A percentile compares a stretch with the other conserved stretches of the same genome.
phyloP scores from a whole-genome alignment of 1,140 invertebrate genomes.

The Aphelenchoides besseyi region DNA sequence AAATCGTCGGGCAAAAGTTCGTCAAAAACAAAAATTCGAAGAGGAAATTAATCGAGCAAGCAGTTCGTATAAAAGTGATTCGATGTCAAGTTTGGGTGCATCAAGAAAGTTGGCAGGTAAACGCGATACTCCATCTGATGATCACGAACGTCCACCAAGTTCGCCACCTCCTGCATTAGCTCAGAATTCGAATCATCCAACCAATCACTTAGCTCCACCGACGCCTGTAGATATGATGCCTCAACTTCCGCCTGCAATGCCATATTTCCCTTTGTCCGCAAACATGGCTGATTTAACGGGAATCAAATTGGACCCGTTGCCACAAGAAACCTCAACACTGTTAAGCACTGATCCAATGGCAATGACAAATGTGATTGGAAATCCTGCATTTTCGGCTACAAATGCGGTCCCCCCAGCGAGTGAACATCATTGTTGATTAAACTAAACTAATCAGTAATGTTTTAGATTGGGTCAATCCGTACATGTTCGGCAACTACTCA shows the following conservation, averaged over 20 bases:
- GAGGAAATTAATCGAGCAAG: not conserved
- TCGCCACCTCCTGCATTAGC: not conserved
- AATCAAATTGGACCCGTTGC: slow-evolving; percentile 9
- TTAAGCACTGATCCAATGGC: not conserved
- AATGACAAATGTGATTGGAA: not conserved
- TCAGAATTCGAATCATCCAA: slow-evolving; percentile 1
- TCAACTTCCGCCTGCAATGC: slow-evolving; percentile 6
- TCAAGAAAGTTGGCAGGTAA: no score
- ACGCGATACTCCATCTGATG: slow-evolving; percentile 1
- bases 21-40: slow-evolving; percentile 20
- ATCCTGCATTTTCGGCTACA: not conserved
- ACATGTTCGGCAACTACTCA: slow-evolving; percentile 9
- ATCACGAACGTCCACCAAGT: not conserved
- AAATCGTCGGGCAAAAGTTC: slow-evolving; percentile 8
- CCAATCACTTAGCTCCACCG: not conserved
- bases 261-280: not conserved
- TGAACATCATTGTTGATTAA: no score
- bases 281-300: slow-evolving; percentile 1
- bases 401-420: not conserved
- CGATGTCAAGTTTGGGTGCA: no score
- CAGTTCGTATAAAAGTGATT: not conserved
- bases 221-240: slow-evolving; percentile 12
- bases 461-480: slow-evolving; percentile 4
- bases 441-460: no score
- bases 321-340: not conserved